A percentile compares a stretch with the other conserved stretches of the same genome.
Evolutionary conservation across 2,888 invertebrate species (phyloP).

Genomic region (Andricus curvator): DNA sequence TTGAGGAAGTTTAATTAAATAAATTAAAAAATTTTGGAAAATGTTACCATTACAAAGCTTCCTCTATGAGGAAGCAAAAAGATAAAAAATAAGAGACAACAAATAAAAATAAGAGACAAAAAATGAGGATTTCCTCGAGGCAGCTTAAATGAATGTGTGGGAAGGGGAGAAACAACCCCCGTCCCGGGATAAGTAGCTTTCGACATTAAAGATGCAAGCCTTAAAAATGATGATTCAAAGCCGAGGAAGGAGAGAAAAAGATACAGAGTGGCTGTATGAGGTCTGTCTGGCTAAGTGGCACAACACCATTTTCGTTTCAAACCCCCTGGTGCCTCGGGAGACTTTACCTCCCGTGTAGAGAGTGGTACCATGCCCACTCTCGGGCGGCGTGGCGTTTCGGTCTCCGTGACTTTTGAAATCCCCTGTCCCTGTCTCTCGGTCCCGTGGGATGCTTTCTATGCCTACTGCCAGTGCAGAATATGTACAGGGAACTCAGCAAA

Average conservation of each 20-base stretch:
- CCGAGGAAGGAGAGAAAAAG: conserved; percentile 48
- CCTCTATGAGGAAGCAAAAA: no score
- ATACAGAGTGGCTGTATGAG: conserved; percentile 57
- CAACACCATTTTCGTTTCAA: conserved; percentile 78
- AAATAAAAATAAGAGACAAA: no score
- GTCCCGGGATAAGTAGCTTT: conserved; percentile 55
- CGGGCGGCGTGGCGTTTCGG: conserved; percentile 50
- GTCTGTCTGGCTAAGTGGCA: conserved; percentile 71
- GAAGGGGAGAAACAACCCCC: conserved; percentile 46
- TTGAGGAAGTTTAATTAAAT: no score
- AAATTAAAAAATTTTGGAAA: no score
- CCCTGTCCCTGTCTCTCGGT: conserved; percentile 60
- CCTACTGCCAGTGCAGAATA: conserved; percentile 51
- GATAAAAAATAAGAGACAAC: no score
- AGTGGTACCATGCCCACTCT: conserved; percentile 38
- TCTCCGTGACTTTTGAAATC: conserved; percentile 74
- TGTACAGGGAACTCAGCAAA: conserved; percentile 57
- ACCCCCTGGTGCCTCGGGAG: conserved; percentile 70
- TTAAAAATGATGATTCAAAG: conserved; percentile 38
- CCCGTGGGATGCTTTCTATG: conserved; percentile 71
- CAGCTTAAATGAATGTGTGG: conserved; percentile 39
- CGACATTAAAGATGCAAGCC: conserved; percentile 58
- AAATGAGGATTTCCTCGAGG: background rate
- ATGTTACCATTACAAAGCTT: no score
- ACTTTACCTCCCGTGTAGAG: conserved; percentile 62